phyloP scores from a whole-genome alignment of 2,113 vertebrate species.

The western clawed frog (Xenopus tropicalis) region UCB_Xtro_10.0 CM004448.2:117159501-117160000 shows the following conservation, averaged over 20 bases:
- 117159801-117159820: too few species aligned
- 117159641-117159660: slow-evolving; percentile 32
- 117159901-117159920: too few species aligned
- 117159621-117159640: slow-evolving; percentile 29
- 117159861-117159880: too few species aligned
- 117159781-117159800: too few species aligned
- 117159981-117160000: too few species aligned
- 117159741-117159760: neutral
- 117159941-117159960: too few species aligned
- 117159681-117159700: slow-evolving; percentile 14
- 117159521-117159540: neutral
- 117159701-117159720: slow-evolving; percentile 2
- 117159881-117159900: too few species aligned
- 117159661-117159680: slow-evolving; percentile 31
- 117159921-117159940: too few species aligned
- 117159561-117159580: too few species aligned
- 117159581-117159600: slow-evolving; percentile 13
- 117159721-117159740: neutral
- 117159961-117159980: too few species aligned
- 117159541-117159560: neutral
- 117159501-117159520: slow-evolving; percentile 1
- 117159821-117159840: too few species aligned
- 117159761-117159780: neutral
- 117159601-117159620: slow-evolving; percentile 18
- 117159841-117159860: too few species aligned